Percentiles rank a stretch among this genome's conserved stretches.
These are phyloP conservation scores for Poeciliopsis gracilis DNA, from an alignment of 2,797 vertebrate genomes.

Conservation along the genomic window DNA sequence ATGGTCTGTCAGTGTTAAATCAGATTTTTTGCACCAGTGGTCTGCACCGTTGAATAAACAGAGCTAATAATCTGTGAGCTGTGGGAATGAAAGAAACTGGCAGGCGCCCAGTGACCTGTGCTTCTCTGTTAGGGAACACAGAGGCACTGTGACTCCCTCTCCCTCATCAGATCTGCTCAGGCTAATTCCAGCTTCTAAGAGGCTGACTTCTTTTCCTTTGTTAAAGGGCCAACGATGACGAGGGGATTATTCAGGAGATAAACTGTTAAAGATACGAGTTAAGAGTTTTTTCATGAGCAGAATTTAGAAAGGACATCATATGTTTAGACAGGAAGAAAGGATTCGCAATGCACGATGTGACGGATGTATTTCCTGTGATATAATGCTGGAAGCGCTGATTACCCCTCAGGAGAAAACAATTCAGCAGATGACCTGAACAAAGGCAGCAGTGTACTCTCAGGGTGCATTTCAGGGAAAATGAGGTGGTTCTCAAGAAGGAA, in stretches of 20 bases:
- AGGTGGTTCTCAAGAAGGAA: not conserved
- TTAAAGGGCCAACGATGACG: constrained; percentile 41
- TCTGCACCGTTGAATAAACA: constrained; percentile 15
- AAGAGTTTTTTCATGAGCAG: not conserved
- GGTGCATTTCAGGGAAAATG: not conserved
- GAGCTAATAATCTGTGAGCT: constrained; percentile 22
- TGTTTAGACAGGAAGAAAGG: not conserved
- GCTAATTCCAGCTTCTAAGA: constrained; percentile 27
- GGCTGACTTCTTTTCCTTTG: not conserved
- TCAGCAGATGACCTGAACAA: not conserved
- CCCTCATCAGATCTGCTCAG: constrained; percentile 19
- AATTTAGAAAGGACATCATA: not conserved
- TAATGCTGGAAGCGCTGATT: not conserved
- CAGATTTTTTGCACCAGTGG: not conserved
- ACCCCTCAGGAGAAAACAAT: not conserved
- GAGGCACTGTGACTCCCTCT: constrained; percentile 26
- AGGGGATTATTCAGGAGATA: constrained; percentile 27
- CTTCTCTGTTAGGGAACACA: constrained; percentile 26
- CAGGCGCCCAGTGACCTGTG: constrained; percentile 11
- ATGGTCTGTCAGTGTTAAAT: not conserved
- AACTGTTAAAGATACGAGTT: not conserved
- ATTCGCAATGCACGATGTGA: not conserved
- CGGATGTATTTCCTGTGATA: constrained; percentile 1
- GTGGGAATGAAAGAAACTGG: constrained; percentile 22
- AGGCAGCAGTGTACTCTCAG: not conserved